phyloP scores from a whole-genome alignment of 35 echinoderm and acorn worm genomes.

The Diadema setosum region DNA sequence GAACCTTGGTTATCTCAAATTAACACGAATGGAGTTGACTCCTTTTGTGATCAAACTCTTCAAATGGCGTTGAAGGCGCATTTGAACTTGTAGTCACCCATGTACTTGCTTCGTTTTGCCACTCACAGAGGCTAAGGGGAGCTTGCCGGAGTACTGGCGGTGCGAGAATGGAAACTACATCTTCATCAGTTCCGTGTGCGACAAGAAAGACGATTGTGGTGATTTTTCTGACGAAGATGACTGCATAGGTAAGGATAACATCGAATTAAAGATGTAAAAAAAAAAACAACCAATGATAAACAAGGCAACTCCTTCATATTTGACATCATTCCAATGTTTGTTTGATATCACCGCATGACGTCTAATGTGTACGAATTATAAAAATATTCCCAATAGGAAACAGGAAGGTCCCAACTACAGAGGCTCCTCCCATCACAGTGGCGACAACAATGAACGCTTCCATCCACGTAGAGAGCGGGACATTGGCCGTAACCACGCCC shows the following conservation, averaged over 20 bases:
- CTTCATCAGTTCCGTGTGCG: neutral
- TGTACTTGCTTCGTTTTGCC: neutral
- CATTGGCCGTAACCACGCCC: neutral
- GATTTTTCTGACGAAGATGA: slow-evolving; percentile 10
- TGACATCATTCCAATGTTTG: no score
- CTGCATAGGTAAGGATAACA: slow-evolving; percentile 2
- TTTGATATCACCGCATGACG: no score
- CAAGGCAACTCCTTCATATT: no score
- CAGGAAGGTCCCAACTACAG: neutral
- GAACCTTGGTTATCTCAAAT: no score
- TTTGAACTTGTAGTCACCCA: no score
- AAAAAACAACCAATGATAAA: no score
- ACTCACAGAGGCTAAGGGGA: neutral
- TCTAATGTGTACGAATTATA: no score
- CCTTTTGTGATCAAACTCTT: no score
- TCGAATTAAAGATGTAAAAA: no score
- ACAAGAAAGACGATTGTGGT: slow-evolving; percentile 9
- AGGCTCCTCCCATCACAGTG: neutral
- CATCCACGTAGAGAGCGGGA: neutral
- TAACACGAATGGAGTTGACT: no score
- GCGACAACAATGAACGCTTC: neutral
- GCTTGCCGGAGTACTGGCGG: neutral
- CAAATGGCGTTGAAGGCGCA: no score
- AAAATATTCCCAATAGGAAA: no score
- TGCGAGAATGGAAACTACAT: slow-evolving; percentile 12